Base-by-base conservation (phyloP, 2,797 vertebrate species). In the Sitta carolinensis region DNA sequence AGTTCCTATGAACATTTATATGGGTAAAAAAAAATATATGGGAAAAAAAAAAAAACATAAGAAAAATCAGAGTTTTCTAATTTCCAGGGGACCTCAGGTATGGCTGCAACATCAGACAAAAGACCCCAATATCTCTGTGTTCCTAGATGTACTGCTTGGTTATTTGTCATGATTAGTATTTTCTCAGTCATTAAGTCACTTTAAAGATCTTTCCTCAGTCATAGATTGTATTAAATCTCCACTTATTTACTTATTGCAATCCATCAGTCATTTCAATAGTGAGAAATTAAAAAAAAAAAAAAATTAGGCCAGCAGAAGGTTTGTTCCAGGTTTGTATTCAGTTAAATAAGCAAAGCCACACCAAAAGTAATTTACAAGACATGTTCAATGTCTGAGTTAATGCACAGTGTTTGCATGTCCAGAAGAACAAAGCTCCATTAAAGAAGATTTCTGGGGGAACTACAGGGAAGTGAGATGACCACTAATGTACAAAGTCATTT, bases 131-230 rank as follows among this genome's bases (percentile, higher is more conserved):
- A 50, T 63, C 29, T 79, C 66, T 61, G 43, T 75, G 70, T 66
- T 42, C 59, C n/a, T 67, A 90, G 42, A 87, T 40, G 57, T 55
- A 78, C 54, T 1, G 11, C 72, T 86, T 90, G 32, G 55, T 91
- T 92, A 82, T 90, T 89, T 85, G 64, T 75, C 72, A 93, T 58
- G 68, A 95, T 95, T 92, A 90, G 85, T 91, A 91, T 95, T 96
- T 94, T 89, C 76, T 74, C 52, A 25, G 62, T 84, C 76, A 47
- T 87, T 90, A 88, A 89, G 73, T 78, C 73, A 73, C 62, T 96
- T 81, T 52, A 84, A 93, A 92, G 73, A 86, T 79, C 73, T 91
- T 72, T 82, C 67, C 67, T 91, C 79, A 69, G 18, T 79, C 67
- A 32, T 12, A 73, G 54, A 66, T 76, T 87, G 48, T 66, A 89